Evolutionary conservation across 2,797 vertebrate species (phyloP), one percentile per base, ranked within the genome.

Genomic region (Harpagifer antarcticus): DNA sequence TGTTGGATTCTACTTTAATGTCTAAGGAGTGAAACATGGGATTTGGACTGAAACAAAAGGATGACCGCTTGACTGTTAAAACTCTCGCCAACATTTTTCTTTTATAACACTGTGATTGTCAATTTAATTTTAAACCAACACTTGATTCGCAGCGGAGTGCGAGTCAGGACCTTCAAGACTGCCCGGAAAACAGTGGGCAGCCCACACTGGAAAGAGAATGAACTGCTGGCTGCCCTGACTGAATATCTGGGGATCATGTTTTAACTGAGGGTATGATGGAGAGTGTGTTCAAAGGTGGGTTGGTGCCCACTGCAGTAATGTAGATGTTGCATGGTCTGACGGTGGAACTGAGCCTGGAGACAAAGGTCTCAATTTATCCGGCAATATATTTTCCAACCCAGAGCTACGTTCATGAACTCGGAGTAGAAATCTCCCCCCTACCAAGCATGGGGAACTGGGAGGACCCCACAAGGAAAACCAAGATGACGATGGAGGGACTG

Each of bases 1-100:
- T 11, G 47, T 64, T 40, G n/a, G 79, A 16, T 23, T 9, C 5
- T 60, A 17, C 23, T 60, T 53, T 9, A 55, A 47, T 58, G 40
- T 70, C 50, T 40, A 68, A 48, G 16, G 0, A 37, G 19, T 12
- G 20, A 23, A 23, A 47, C 14, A 8, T 12, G 15, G 20, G 33
- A 3, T 42, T 63, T 14, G 20, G 59, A 50, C 10, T 37, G 50
- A 23, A 23, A 57, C 12, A 3, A 2, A 13, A 4, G 8, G 37
- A 33, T 50, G 0, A 19, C 19, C 44, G 47, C 10, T 45, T 40
- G 61, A 58, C 44, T 54, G 50, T 19, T 12, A 1, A 65, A 56
- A 58, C 48, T n/a, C 19, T 64, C 53, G 60, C 7, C 44, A 49
- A 54, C 14, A 43, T 16, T 47, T 53, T 11, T 2, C 56, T 12